Evolutionary conservation across 2,113 vertebrate genomes (phyloP), one percentile per base, ranked within the genome.

Genomic region (Pimephales promelas): DNA sequence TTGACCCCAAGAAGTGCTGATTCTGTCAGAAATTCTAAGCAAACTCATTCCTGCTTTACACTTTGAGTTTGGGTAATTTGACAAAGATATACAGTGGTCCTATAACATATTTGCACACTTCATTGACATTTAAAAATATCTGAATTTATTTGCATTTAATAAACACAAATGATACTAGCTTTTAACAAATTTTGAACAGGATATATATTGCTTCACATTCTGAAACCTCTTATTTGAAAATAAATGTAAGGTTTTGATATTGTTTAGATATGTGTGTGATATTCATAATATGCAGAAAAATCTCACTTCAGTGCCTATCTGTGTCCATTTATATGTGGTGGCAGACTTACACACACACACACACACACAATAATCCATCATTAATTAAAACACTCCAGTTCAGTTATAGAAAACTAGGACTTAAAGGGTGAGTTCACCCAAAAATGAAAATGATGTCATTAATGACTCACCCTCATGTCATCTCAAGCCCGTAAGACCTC

Each of bases 1-100:
- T 74, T 56, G 86, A 83, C 78, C 86, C 71, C 64, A 89, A 91
- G 82, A 87, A 89, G 90, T 90, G 75, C 87, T 81, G 91, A 92
- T 92, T 92, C 91, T 87, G 89, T 88, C 90, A 87, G 79, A 74
- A 86, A 86, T 89, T 84, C 86, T 88, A 88, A 16, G 43, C 31
- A 73, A 73, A 49, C 71, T 26, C 45, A 28, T 43, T 47, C 43
- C 66, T 16, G 45, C n/a, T 73, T 73, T 26, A 28, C 24, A 49
- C 24, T 73, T 73, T 73, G 13, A 28, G 43, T 73, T 49, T 70
- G 20, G 18, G 24, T 26, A 18, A 49, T 16, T 36, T 56, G 59
- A 31, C n/a, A 85, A 74, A 82, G 73, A 70, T 83, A 31, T 77
- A 20, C 20, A 11, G 20, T 43, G 36, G 22, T 22, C 28, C 62